Evolutionary conservation across 2,113 vertebrate genomes (phyloP).

Genomic region (Trematomus loennbergii): DNA sequence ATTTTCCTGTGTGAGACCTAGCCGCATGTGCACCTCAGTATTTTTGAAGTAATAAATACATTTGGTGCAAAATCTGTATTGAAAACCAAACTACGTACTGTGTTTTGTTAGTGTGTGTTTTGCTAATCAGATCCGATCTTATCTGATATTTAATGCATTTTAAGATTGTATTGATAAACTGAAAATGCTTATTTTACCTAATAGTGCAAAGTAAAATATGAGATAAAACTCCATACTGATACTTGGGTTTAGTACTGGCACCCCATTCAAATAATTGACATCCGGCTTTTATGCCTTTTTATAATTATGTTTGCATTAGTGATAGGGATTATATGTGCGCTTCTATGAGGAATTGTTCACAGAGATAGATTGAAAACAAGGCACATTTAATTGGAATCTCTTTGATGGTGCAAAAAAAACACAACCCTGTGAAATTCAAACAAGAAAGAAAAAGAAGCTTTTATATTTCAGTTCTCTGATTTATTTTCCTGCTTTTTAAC

Average conservation of each 20-base stretch:
- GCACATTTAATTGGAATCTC: not conserved
- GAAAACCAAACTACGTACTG: not conserved
- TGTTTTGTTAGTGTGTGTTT: not conserved
- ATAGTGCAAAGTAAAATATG: not conserved
- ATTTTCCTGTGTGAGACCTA: not conserved
- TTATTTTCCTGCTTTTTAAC: not conserved
- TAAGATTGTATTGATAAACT: not conserved
- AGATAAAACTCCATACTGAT: not conserved
- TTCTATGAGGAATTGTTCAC: not conserved
- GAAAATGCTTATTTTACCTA: not conserved
- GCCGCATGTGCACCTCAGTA: not conserved
- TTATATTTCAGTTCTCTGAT: not conserved
- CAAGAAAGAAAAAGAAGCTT: not conserved
- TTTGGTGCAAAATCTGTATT: not conserved
- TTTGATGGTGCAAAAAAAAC: not conserved
- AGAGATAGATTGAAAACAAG: not conserved
- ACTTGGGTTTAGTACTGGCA: not conserved
- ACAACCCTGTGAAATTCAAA: not conserved
- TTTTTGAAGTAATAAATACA: not conserved
- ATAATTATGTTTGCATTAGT: not conserved
- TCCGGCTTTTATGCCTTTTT: not conserved
- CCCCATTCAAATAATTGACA: not conserved
- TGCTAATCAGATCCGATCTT: not conserved
- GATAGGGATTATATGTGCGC: not conserved
- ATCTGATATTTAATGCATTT: not conserved